A percentile compares a stretch with the other conserved stretches of the same genome.
Evolutionary conservation across 2,113 vertebrate genomes (phyloP).

Genomic region (Chionis minor): DNA sequence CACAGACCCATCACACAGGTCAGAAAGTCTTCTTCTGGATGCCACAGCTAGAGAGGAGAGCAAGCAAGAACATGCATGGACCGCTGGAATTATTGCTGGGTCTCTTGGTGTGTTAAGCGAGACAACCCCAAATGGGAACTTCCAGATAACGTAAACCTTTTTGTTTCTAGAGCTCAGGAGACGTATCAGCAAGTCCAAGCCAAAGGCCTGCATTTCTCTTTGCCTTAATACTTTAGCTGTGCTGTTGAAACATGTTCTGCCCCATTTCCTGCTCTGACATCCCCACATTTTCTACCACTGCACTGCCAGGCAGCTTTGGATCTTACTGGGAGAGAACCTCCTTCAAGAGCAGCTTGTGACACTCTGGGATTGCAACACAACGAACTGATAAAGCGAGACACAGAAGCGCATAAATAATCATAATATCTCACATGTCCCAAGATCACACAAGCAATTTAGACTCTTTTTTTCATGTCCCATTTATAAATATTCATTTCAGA

Average conservation of each 20-base stretch:
- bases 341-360: neutral
- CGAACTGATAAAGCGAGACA: neutral
- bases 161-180: neutral
- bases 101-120: neutral
- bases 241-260: neutral
- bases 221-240: neutral
- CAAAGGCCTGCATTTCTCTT: neutral
- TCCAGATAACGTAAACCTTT: neutral
- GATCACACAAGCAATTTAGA: conserved; percentile 32
- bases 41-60: neutral
- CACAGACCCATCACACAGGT: rapidly evolving
- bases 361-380: neutral
- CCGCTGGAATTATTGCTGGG: neutral
- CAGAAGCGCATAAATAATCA: neutral
- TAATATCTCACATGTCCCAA: conserved; percentile 25
- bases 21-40: neutral
- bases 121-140: neutral
- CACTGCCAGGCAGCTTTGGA: neutral
- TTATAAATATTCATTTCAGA: conserved; percentile 63
- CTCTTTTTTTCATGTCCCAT: neutral
- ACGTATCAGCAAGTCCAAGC: neutral
- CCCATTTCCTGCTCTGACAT: neutral
- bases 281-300: neutral
- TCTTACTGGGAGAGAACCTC: neutral
- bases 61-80: neutral